Evolutionary conservation across 2,797 vertebrate genomes (phyloP), one percentile per base, ranked within the genome.

Genomic region (Sebastes melanostomus): DNA sequence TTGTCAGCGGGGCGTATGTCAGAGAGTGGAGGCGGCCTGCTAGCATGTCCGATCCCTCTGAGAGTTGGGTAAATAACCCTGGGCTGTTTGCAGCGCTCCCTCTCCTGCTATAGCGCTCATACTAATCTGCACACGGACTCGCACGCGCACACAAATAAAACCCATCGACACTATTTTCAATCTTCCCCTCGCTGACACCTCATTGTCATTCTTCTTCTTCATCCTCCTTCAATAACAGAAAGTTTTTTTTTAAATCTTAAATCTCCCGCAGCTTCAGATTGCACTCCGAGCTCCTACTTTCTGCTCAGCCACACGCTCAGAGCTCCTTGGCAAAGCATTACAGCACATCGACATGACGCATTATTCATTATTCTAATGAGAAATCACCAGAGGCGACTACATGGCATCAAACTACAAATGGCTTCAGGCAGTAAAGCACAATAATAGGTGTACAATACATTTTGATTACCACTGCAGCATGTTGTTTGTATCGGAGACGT

Each of bases 61-160:
- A 84, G 78, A 69, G 42, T 42, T 14, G 52, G 27, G 89, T 78
- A 87, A 83, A 91, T 75, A 90, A 85, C 87, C 80, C 54, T 1
- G 61, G 75, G 87, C 66, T 82, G 72, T 87, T 82, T 84, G 67
- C 62, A n/a, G 9, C 2, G 34, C 61, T 78, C 27, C 52, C 50
- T 66, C 32, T 66, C 54, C 61, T 32, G 65, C 75, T 76, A 14
- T 14, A 52, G 36, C 9, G 3, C 59, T 78, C 71, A 70, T 38
- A 59, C 81, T 84, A 75, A 82, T 83, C 69, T 69, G 29, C 62
- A 66, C 78, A 71, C 62, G 50, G 2, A 55, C 32, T 42, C 14
- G 38, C 13, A 56, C 3, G 10, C 42, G 38, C 38, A 52, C 59
- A 82, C 60, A 83, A 10, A 78, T 24, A 77, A 25, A 58, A 34